Evolutionary conservation across 2,113 vertebrate species (phyloP).

Genomic region (Tachycineta bicolor): DNA sequence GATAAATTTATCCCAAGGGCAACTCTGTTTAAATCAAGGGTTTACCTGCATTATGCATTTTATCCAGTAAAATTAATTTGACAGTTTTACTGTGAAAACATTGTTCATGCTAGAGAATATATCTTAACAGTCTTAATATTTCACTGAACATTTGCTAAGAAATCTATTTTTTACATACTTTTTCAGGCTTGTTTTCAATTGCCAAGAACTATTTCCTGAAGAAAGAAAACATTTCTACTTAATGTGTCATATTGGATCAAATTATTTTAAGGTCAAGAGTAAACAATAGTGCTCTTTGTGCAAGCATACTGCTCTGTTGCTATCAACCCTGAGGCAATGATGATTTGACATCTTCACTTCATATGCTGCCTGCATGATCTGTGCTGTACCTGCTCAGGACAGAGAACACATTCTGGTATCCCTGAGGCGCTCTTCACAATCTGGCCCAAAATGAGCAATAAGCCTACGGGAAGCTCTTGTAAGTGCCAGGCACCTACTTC

Average conservation of each 20-base stretch:
- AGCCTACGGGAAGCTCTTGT: neutral
- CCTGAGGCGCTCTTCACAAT: neutral
- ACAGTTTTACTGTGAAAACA: neutral
- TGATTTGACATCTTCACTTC: constrained; percentile 43
- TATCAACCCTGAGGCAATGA: neutral
- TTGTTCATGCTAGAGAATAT: neutral
- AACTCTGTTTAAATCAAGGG: neutral
- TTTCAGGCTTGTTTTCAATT: constrained; percentile 1
- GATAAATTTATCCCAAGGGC: constrained; percentile 1
- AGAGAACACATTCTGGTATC: neutral
- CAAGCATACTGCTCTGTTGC: neutral
- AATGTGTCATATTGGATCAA: constrained; percentile 13
- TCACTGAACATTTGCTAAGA: neutral
- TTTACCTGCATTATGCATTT: neutral
- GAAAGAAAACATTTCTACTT: constrained; percentile 30
- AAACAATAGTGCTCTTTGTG: constrained; percentile 27
- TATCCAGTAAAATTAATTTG: constrained; percentile 5
- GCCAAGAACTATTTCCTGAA: constrained; percentile 23
- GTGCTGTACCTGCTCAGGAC: constrained; percentile 39
- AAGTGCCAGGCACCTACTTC: neutral
- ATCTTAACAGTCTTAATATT: neutral
- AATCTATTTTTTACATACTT: neutral
- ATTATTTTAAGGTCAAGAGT: constrained; percentile 38
- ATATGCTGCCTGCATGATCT: neutral
- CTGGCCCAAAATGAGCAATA: neutral